phyloP scores from a whole-genome alignment of 2,113 vertebrate genomes.

The Cathartes aura region DNA sequence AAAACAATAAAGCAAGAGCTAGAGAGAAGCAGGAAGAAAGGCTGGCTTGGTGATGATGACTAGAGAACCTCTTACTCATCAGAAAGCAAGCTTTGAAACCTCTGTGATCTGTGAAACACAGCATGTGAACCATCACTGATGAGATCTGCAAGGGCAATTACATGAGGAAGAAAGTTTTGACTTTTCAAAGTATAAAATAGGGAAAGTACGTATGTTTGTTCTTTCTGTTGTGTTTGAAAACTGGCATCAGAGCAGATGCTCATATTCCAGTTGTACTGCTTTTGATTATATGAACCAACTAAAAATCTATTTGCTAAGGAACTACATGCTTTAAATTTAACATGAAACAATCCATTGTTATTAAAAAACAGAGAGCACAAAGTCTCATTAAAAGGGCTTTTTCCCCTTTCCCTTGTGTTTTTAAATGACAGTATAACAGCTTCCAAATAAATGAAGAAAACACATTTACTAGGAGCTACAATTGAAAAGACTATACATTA shows the following conservation, averaged over 20 bases:
- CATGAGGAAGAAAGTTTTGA: not conserved
- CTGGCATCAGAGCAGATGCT: not conserved
- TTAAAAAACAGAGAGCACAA: not conserved
- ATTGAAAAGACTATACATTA: not conserved
- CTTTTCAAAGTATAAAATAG: not conserved
- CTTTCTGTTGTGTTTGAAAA: not conserved
- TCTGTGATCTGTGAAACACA: slow-evolving; percentile 19
- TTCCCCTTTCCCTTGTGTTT: not conserved
- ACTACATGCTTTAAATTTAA: not conserved
- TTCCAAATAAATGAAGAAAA: slow-evolving; percentile 50
- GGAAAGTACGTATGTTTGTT: not conserved
- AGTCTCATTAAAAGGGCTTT: slow-evolving; percentile 1
- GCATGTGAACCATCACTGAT: slow-evolving; percentile 16
- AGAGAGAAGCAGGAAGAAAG: not conserved
- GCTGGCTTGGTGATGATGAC: not conserved
- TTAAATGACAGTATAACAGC: slow-evolving; percentile 17
- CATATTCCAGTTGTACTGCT: not conserved
- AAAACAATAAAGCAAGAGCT: not conserved
- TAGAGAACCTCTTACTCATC: not conserved
- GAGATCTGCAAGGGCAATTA: slow-evolving; percentile 48
- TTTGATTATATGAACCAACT: not conserved
- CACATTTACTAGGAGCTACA: slow-evolving; percentile 19
- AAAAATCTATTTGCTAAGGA: not conserved
- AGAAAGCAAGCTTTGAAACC: not conserved
- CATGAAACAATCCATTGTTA: not conserved